Conservation (phyloP, 2,113 vertebrate species). For the Pituophis catenifer region DNA sequence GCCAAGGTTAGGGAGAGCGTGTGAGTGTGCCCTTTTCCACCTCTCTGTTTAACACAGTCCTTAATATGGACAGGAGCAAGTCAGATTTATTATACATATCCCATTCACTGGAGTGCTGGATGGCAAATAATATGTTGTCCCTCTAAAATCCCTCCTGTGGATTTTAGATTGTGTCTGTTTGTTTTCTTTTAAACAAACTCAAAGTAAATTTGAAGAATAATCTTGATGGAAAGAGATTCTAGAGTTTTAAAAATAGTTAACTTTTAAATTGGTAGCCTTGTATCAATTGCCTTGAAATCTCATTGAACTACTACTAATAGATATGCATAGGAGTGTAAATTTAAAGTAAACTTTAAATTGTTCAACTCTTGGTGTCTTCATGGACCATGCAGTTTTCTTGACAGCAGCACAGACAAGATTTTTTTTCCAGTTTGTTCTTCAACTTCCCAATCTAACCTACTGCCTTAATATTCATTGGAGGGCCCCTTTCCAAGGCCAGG, state of each 20-base stretch:
- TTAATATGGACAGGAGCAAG: background rate
- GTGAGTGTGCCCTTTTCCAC: background rate
- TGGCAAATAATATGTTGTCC: background rate
- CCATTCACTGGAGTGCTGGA: background rate
- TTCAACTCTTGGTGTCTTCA: background rate
- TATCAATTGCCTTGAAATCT: background rate
- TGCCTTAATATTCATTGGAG: background rate
- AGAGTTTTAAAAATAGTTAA: background rate
- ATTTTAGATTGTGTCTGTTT: background rate
- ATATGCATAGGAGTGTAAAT: background rate
- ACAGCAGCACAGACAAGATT: background rate
- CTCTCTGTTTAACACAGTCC: background rate
- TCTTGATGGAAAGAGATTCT: background rate
- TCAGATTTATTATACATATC: background rate
- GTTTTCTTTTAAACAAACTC: background rate
- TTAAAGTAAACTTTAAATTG: background rate
- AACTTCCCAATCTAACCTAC: background rate
- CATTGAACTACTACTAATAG: background rate
- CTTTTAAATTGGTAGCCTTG: background rate
- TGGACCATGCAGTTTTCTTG: background rate
- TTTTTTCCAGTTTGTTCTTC: background rate
- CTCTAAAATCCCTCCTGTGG: no score
- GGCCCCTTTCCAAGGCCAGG: background rate
- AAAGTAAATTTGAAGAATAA: background rate
- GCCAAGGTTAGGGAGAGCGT: background rate